Base-by-base conservation (phyloP, 2,797 vertebrate species). In the Malurus leucopterus region DNA sequence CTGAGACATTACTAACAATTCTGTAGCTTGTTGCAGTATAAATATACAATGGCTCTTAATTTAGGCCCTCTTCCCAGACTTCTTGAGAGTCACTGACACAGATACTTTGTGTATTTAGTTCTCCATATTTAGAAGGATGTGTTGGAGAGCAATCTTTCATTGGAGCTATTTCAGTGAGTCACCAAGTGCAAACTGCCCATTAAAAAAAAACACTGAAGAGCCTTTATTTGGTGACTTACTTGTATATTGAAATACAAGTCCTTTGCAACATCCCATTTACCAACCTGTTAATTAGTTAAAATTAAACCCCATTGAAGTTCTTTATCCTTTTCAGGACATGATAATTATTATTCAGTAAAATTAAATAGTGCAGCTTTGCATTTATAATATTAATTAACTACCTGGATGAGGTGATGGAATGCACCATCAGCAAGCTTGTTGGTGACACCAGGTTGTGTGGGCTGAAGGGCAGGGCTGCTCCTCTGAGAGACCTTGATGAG, bases 211-310 rank as follows among this genome's bases (percentile, higher is more conserved):
- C 9, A 74, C 65, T 5, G 24, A 69, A 65, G 85, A 84, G 32
- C 30, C 61, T 83, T 90, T 90, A 62, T 78, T 84, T 86, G 34
- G 55, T 87, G 57, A 24, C 55, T 73, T 86, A 20, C 34, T 72
- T 91, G 38, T 41, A 29, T 86, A 44, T 72, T 76, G 67, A 86
- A 87, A 58, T 85, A 40, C 26, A 59, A 81, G 87, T 63, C 90
- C 73, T 86, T 86, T 67, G 41, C 84, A 81, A 47, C 1, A 6
- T 90, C 41, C 17, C 30, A 22, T 67, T 90, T 89, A 68, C 64
- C 68, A 93, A 58, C 87, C 53, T 89, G 49, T 70, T 92, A 80
- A 78, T 95, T 92, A 89, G 46, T 71, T 88, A 90, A 77, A 89
- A 83, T 87, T 61, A 84, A 93, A 64, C 59, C 73, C 22, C 41